phyloP scores from a whole-genome alignment of 1,140 invertebrate species.

The Vanessa tameamea region DNA sequence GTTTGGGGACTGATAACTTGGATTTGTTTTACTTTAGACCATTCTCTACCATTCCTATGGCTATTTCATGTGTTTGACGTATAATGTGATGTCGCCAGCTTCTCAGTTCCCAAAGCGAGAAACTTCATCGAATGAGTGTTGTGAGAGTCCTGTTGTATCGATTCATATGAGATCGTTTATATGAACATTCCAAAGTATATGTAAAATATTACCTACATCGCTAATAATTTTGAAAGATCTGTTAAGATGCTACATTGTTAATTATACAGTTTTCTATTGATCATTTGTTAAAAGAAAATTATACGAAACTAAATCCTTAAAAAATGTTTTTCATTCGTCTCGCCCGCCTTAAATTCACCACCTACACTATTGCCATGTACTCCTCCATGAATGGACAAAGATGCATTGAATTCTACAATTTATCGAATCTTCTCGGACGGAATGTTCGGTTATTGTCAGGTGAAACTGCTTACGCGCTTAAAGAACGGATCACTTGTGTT shows the following conservation, averaged over 20 bases:
- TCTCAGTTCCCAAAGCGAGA: conserved; percentile 35
- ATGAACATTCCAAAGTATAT: conserved; percentile 80
- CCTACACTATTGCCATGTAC: conserved; percentile 32
- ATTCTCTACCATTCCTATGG: conserved; percentile 46
- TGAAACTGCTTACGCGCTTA: conserved; percentile 16
- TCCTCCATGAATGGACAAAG: conserved; percentile 34
- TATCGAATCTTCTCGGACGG: conserved; percentile 28
- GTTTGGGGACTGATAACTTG: conserved; percentile 41
- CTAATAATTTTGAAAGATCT: conserved; percentile 80
- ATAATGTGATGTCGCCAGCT: conserved; percentile 40
- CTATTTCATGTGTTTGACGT: conserved; percentile 64
- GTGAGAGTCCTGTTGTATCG: conserved; percentile 49
- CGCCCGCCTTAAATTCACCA: conserved; percentile 31
- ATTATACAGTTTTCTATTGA: conserved; percentile 81
- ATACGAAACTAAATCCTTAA: conserved; percentile 80
- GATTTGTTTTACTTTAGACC: conserved; percentile 60
- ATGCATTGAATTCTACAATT: conserved; percentile 38
- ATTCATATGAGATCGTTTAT: conserved; percentile 78
- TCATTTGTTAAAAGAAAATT: conserved; percentile 81
- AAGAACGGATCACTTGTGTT: conserved; percentile 15
- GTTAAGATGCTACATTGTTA: conserved; percentile 81
- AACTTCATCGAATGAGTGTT: conserved; percentile 22
- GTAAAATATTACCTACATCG: conserved; percentile 78
- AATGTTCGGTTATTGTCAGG: conserved; percentile 27
- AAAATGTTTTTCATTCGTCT: conserved; percentile 62